These are phyloP conservation scores for Coptodon rendalli DNA, from an alignment of 2,113 vertebrate species.

Conservation along the genomic window DNA sequence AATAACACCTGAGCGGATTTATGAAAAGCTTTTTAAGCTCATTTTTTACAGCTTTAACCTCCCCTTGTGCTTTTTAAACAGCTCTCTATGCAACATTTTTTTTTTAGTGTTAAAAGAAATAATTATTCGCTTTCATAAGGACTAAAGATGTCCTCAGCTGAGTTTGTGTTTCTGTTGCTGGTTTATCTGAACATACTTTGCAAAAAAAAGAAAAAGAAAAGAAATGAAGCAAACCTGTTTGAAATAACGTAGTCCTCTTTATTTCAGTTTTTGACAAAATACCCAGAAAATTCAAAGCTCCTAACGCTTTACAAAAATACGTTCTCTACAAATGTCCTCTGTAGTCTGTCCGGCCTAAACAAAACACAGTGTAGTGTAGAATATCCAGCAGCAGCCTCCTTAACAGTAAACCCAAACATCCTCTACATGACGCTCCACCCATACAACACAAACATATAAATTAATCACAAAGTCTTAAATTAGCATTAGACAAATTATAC, in stretches of 20 bases:
- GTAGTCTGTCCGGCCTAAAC: constrained; percentile 80
- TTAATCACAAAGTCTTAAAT: constrained; percentile 91
- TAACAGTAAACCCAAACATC: constrained; percentile 75
- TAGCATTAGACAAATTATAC: constrained; percentile 96
- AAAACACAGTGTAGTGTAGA: constrained; percentile 80
- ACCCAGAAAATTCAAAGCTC: constrained; percentile 95
- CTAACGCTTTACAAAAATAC: constrained; percentile 98
- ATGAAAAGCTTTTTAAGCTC: neutral
- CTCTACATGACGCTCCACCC: constrained; percentile 66
- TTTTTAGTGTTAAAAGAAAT: neutral
- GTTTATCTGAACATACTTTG: neutral
- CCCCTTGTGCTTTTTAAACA: neutral
- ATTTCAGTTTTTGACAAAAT: constrained; percentile 99
- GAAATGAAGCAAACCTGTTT: constrained; percentile 26
- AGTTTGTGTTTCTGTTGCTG: neutral
- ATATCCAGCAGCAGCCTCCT: constrained; percentile 81
- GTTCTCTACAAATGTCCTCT: constrained; percentile 90
- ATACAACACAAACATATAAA: constrained; percentile 88
- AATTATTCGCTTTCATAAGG: neutral
- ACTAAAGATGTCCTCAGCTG: neutral
- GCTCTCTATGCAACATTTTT: neutral
- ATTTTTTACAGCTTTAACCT: neutral
- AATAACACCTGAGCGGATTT: neutral
- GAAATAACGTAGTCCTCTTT: constrained; percentile 90
- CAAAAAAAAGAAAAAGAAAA: neutral